Base-by-base conservation (phyloP, 1,140 invertebrate species). In the Oppia nitens region DNA sequence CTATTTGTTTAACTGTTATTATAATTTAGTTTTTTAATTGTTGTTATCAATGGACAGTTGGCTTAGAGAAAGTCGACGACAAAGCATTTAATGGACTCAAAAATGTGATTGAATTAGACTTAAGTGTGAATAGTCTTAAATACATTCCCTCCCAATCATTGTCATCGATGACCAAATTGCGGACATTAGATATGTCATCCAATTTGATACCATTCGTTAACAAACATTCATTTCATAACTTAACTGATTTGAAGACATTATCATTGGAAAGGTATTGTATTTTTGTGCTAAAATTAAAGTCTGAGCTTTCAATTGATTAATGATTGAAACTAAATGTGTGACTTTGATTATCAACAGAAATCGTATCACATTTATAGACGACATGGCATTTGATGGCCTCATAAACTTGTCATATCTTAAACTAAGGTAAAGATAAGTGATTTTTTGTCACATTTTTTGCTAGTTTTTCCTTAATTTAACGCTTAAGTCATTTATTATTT, bases 31-130 rank as follows among this genome's bases (percentile, higher is more conserved):
- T 9, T 56, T 20, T 47, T 14, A 14, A 26, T 50, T n/a, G n/a
- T n/a, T n/a, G n/a, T n/a, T n/a, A n/a, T n/a, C n/a, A n/a, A n/a
- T n/a, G n/a, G n/a, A 1, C 48, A 62, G 60, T 25, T 47, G 80
- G 80, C 60, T 80, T 93, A 63, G 81, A 83, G 24, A 82, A 84
- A 71, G 88, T 94, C 69, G 83, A 92, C 69, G 77, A 81, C n/a
- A 60, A 65, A 29, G 60, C 66, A 24, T 66, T 67, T 52, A 59
- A 61, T 54, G 62, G 62, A 40, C 52, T 67, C 12, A 59, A 54
- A n/a, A 68, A 68, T 58, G 40, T 68, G 20, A 81, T 87, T 2
- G 84, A 87, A 68, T 68, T 88, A 48, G 84, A 87, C 68, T 70
- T 87, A 50, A 84, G 83, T 57, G 74, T 80, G 60, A 88, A 88